Evolutionary conservation across 2,797 vertebrate genomes (phyloP).

Genomic region (Pangasius macronema): DNA sequence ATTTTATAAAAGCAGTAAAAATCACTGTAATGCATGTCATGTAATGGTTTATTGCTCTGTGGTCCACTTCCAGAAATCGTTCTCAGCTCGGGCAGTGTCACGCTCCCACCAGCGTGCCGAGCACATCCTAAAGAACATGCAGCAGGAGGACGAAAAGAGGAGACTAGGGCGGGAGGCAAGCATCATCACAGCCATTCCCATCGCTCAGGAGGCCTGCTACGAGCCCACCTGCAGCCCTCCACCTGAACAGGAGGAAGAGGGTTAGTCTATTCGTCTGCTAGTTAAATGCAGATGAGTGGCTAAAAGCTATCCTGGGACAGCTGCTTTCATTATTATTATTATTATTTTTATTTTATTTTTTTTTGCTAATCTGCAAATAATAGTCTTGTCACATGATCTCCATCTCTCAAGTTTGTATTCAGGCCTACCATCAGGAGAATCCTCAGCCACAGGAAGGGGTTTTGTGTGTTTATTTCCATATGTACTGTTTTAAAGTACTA

Average conservation of each 20-base stretch:
- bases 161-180: constrained; percentile 95
- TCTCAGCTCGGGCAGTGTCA: constrained; percentile 95
- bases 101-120: constrained; percentile 97
- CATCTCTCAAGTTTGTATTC: neutral
- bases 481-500: neutral
- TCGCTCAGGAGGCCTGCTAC: constrained; percentile 96
- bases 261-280: constrained; percentile 67
- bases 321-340: neutral
- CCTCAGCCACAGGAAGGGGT: neutral
- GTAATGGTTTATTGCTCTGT: neutral
- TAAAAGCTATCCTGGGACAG: neutral
- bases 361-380: neutral
- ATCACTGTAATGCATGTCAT: neutral
- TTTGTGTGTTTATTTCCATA: neutral
- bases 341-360: neutral
- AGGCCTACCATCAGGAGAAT: neutral
- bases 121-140: constrained; percentile 98
- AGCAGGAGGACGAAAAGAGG: constrained; percentile 97
- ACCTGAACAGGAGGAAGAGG: constrained; percentile 97
- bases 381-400: neutral
- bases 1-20: neutral
- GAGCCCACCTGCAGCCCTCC: constrained; percentile 94
- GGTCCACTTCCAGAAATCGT: constrained; percentile 84
- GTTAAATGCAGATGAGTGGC: neutral
- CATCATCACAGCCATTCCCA: constrained; percentile 95